Percentiles rank a stretch among this genome's conserved stretches.
Conservation (phyloP, 2,797 vertebrate genomes). For the Rhinophrynus dorsalis region DNA sequence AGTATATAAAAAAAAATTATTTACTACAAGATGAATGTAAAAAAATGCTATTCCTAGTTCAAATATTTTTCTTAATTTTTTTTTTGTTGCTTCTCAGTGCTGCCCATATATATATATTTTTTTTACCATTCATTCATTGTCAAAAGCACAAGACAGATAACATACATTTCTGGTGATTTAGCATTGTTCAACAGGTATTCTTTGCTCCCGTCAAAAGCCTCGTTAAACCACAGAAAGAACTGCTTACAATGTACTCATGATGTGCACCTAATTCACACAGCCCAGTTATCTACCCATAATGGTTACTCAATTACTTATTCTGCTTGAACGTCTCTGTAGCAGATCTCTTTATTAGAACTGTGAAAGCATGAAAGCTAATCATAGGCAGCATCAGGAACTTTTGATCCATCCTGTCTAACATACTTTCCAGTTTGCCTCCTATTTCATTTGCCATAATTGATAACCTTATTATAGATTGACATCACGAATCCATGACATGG, state of each 20-base stretch:
- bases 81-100: too few relatives aligned
- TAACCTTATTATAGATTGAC: neutral
- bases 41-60: too few relatives aligned
- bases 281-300: neutral
- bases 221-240: neutral
- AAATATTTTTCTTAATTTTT: too few relatives aligned
- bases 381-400: neutral
- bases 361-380: conserved; percentile 15
- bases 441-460: neutral
- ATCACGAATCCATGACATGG: neutral
- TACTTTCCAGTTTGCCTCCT: neutral
- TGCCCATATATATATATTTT: too few relatives aligned
- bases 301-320: conserved; percentile 14
- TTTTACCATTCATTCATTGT: too few relatives aligned
- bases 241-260: neutral
- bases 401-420: neutral
- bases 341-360: conserved; percentile 9
- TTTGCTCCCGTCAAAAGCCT: neutral
- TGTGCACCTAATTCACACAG: conserved; percentile 1
- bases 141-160: too few relatives aligned
- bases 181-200: neutral
- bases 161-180: neutral
- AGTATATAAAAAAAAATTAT: too few relatives aligned
- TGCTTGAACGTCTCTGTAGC: neutral
- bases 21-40: too few relatives aligned